Evolutionary conservation across 2,113 vertebrate species (phyloP).

Genomic region (Sprattus sprattus): DNA sequence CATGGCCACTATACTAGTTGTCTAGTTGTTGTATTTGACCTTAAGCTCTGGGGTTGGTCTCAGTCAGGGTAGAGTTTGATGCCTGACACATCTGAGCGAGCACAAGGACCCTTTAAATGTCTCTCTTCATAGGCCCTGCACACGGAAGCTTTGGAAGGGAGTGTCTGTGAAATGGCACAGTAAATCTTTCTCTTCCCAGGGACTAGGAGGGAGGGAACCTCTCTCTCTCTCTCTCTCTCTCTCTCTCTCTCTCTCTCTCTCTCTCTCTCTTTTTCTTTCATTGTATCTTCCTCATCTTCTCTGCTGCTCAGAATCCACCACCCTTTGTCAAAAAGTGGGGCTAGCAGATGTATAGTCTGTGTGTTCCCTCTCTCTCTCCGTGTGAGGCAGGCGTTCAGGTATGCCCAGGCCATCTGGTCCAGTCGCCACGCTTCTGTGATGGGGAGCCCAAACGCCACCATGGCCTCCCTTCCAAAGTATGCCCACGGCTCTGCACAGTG

Average conservation of each 20-base stretch:
- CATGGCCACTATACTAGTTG: too few relatives aligned
- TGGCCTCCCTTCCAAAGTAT: neutral
- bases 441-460: neutral
- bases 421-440: constrained; percentile 48
- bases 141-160: neutral
- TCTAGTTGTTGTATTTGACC: neutral
- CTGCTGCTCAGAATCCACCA: neutral
- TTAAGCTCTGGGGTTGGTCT: neutral
- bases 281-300: neutral
- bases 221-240: neutral
- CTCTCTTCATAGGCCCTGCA: neutral
- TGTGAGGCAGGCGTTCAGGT: constrained; percentile 36
- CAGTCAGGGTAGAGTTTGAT: neutral
- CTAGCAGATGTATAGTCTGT: constrained; percentile 63
- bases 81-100: neutral
- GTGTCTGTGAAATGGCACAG: neutral
- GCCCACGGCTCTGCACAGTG: neutral
- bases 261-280: neutral
- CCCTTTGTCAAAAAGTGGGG: constrained; percentile 1
- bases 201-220: neutral
- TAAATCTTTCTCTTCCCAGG: neutral
- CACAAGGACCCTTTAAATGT: neutral
- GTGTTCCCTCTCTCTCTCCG: constrained; percentile 68
- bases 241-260: neutral
- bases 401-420: constrained; percentile 52